Evolutionary conservation across 2,888 invertebrate species (phyloP), one percentile per base, ranked within the genome.

Genomic region (Nephrotoma appendiculata): DNA sequence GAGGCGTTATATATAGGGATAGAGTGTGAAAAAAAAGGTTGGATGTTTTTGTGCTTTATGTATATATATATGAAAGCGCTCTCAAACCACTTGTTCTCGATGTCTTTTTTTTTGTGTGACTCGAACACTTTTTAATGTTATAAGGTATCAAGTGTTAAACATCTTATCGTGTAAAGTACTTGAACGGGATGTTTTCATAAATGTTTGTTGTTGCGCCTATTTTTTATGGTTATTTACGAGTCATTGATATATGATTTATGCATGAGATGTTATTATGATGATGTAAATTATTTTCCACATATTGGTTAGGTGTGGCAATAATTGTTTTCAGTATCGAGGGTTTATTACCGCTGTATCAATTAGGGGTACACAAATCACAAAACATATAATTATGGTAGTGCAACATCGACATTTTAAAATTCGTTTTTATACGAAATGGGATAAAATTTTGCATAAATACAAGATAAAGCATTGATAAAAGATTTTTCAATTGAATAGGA

Each of bases 121-220:
- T 71, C 31, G 71, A 71, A 71, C 71, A 71, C 71, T 31, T 71
- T 71, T 71, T 71, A 71, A 71, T 71, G 31, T 71, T 19, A 71
- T 71, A 71, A 71, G 71, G 71, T 71, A 71, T 71, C 71, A 71
- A 71, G 71, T 71, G 71, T 71, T 71, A 31, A 71, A 71, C 71
- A 71, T 71, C 71, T 71, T 71, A 71, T 71, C 71, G 71, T 71
- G 19, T 31, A 71, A 31, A 71, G 71, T 71, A 71, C 71, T 71
- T 71, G 31, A 71, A 71, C 11, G 71, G 31, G 71, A 31, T 71
- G 71, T 71, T 71, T 31, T 71, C 31, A 31, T 71, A 71, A 31
- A 71, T 71, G 31, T n/a, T 57, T 57, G 52, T 19, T 57, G 4
- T n/a, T 71, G 71, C 31, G 19, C 7, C 71, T 71, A 9, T 19